Evolutionary conservation across 1,140 invertebrate species (phyloP).

Genomic region (Lucilia cuprina): DNA sequence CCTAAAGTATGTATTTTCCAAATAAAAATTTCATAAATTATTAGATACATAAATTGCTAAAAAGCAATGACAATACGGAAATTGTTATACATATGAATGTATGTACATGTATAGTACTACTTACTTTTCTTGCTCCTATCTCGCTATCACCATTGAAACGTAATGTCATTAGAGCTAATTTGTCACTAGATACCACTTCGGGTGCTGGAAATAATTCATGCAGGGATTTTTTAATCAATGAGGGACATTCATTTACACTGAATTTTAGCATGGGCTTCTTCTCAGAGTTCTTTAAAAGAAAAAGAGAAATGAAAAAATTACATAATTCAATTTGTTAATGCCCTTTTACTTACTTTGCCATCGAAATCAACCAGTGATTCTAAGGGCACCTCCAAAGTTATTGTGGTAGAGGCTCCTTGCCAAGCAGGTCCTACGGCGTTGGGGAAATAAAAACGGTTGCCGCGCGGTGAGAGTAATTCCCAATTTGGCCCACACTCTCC

Average conservation of each 20-base stretch:
- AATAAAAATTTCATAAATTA: too few species aligned
- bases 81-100: too few species aligned
- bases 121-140: slow-evolving; percentile 51
- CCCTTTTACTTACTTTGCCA: slow-evolving; percentile 33
- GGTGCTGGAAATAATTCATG: slow-evolving; percentile 71
- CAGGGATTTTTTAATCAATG: slow-evolving; percentile 70
- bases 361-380: slow-evolving; percentile 54
- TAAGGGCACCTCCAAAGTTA: slow-evolving; percentile 61
- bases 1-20: too few species aligned
- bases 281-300: slow-evolving; percentile 27
- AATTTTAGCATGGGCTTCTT: slow-evolving; percentile 52
- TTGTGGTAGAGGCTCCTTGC: slow-evolving; percentile 65
- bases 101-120: neutral
- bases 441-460: slow-evolving; percentile 75
- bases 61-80: too few species aligned
- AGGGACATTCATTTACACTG: slow-evolving; percentile 70
- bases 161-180: slow-evolving; percentile 47
- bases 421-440: slow-evolving; percentile 73
- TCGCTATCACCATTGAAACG: slow-evolving; percentile 52
- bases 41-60: too few species aligned
- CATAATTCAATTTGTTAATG: neutral
- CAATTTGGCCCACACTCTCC: slow-evolving; percentile 65
- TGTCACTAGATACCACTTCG: slow-evolving; percentile 61
- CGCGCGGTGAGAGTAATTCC: slow-evolving; percentile 70
- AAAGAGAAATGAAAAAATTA: neutral